Conservation (phyloP, 2,888 invertebrate genomes). For the Tricholauxania praeusta region DNA sequence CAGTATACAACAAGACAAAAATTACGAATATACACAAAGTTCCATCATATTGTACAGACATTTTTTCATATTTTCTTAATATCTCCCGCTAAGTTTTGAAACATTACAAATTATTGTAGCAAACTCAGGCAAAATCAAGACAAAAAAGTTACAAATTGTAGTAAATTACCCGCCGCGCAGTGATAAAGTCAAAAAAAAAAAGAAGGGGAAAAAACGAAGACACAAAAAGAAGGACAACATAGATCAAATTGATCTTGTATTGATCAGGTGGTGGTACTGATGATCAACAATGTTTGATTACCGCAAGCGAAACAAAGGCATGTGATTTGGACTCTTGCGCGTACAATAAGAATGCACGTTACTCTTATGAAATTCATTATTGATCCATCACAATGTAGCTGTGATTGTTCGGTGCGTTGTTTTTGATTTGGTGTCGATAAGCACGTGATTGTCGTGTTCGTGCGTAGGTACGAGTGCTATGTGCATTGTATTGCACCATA, state of each 20-base stretch:
- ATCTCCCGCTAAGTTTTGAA: constrained; percentile 41
- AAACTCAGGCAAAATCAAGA: constrained; percentile 10
- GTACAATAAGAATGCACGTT: constrained; percentile 1
- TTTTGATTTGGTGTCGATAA: constrained; percentile 30
- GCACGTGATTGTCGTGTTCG: constrained; percentile 27
- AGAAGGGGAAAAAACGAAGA: no score
- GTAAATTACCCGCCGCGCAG: constrained; percentile 21
- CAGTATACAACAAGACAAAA: not conserved
- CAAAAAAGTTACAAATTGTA: constrained; percentile 26
- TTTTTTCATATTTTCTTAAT: not conserved
- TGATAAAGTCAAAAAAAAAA: not conserved
- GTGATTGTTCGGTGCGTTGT: constrained; percentile 15
- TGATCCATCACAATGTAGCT: constrained; percentile 25
- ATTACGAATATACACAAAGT: not conserved
- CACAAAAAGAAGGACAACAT: constrained; percentile 12
- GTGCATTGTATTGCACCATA: no score
- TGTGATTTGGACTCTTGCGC: not conserved
- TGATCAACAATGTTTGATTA: constrained; percentile 6
- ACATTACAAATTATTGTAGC: constrained; percentile 40
- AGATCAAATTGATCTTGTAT: not conserved
- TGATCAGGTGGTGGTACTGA: constrained; percentile 16
- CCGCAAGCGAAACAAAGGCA: constrained; percentile 1
- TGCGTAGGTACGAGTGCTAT: not conserved
- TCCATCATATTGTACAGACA: constrained; percentile 22
- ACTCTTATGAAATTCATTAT: constrained; percentile 10